Percentiles rank a stretch among this genome's conserved stretches.
Conservation (phyloP, 2,113 vertebrate genomes). For the Blennius ocellaris region DNA sequence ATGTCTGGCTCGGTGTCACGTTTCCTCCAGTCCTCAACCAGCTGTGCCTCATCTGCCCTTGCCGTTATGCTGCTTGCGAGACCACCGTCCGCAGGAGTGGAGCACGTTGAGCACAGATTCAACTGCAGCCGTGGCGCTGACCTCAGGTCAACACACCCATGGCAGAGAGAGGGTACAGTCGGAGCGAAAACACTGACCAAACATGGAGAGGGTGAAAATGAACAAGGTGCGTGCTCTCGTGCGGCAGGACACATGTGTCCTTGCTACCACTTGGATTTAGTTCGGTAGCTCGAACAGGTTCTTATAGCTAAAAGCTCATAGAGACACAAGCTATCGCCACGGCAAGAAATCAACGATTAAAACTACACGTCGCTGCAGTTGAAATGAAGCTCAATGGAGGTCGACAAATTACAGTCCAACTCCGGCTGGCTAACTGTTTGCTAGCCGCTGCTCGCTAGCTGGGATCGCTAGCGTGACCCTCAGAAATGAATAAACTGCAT, state of each 20-base stretch:
- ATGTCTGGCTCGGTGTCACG: conserved; percentile 9
- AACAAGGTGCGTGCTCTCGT: conserved; percentile 35
- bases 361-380: background rate
- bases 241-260: conserved; percentile 47
- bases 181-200: background rate
- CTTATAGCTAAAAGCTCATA: too few relatives aligned
- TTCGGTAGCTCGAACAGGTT: background rate
- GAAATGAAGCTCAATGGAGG: background rate
- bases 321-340: background rate
- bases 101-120: background rate
- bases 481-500: conserved; percentile 1
- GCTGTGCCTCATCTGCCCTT: conserved; percentile 6
- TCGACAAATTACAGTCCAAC: background rate
- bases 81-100: background rate
- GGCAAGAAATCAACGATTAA: accelerated
- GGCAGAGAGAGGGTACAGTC: too few relatives aligned
- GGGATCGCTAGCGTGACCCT: conserved; percentile 42
- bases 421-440: background rate
- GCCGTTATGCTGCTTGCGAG: background rate
- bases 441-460: conserved; percentile 33
- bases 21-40: conserved; percentile 8
- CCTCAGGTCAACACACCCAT: too few relatives aligned
- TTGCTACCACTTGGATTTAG: conserved; percentile 33
- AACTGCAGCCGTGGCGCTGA: background rate
- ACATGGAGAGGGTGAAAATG: conserved; percentile 24